Evolutionary conservation across 2,113 vertebrate species (phyloP).

Genomic region (Antechinus flavipes): DNA sequence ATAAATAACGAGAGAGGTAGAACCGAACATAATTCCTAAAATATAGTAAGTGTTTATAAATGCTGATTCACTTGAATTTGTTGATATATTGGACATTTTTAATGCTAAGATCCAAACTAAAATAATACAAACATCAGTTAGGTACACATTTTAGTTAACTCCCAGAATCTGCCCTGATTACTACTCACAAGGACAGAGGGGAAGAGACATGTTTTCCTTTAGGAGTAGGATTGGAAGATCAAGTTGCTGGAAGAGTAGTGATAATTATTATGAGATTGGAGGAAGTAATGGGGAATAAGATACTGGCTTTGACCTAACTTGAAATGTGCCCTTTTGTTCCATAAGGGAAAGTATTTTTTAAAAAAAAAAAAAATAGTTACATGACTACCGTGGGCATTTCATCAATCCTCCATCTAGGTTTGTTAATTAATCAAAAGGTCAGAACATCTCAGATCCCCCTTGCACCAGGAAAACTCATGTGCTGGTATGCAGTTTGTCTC

Average conservation of each 20-base stretch:
- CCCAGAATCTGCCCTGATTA: background rate
- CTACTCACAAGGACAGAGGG: background rate
- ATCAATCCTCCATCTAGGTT: slow-evolving; percentile 27
- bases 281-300: background rate
- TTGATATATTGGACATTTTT: background rate
- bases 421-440: slow-evolving; percentile 41
- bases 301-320: background rate
- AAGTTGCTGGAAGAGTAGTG: background rate
- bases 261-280: background rate
- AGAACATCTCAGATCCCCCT: background rate
- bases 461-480: slow-evolving; percentile 63
- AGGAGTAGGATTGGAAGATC: background rate
- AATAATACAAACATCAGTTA: background rate
- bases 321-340: slow-evolving; percentile 17
- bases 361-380: background rate
- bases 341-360: slow-evolving; percentile 27
- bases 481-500: slow-evolving; percentile 67
- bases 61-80: background rate
- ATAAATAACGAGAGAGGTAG: background rate
- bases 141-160: background rate
- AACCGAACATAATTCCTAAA: background rate
- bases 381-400: slow-evolving; percentile 24
- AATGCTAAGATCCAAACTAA: background rate
- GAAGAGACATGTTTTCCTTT: background rate
- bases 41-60: background rate